phyloP scores from a whole-genome alignment of 2,888 invertebrate species.

The Acanthopleura granulata region DNA sequence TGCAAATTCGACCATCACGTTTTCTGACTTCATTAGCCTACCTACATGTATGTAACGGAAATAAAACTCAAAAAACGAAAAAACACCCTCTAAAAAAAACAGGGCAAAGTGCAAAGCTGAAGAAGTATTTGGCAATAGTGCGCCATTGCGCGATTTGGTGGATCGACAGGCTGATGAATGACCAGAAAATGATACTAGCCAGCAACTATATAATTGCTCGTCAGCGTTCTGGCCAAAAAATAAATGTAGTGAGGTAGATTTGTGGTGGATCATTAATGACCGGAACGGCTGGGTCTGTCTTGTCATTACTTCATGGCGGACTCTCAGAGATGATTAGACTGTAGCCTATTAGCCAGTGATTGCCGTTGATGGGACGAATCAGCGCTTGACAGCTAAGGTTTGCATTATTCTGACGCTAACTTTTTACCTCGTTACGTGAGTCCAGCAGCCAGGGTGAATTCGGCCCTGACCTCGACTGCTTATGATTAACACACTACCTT shows the following conservation, averaged over 20 bases:
- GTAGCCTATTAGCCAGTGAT: not conserved
- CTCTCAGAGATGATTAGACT: not conserved
- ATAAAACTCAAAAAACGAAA: too few relatives aligned
- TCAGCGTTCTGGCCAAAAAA: not conserved
- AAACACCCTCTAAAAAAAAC: too few relatives aligned
- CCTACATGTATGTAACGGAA: too few relatives aligned
- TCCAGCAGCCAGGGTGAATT: not conserved
- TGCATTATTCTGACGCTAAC: not conserved
- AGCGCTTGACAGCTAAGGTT: not conserved
- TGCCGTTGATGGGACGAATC: constrained; percentile 4
- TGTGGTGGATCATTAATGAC: not conserved
- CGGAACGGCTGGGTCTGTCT: constrained; percentile 2
- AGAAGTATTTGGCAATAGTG: too few relatives aligned
- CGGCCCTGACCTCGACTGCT: not conserved
- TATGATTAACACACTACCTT: not conserved
- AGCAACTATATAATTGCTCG: constrained; percentile 7
- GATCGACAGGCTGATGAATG: not conserved
- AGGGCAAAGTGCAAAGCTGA: too few relatives aligned
- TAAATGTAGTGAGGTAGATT: constrained; percentile 10
- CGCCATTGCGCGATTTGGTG: not conserved
- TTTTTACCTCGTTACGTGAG: not conserved
- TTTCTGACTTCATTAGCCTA: too few relatives aligned
- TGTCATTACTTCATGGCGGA: not conserved
- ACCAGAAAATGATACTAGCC: constrained; percentile 2
- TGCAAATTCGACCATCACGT: too few relatives aligned